Percentiles rank a stretch among this genome's conserved stretches.
These are phyloP conservation scores for Cancer borealis DNA, from an alignment of 2,888 invertebrate species.

Conservation along the genomic window DNA sequence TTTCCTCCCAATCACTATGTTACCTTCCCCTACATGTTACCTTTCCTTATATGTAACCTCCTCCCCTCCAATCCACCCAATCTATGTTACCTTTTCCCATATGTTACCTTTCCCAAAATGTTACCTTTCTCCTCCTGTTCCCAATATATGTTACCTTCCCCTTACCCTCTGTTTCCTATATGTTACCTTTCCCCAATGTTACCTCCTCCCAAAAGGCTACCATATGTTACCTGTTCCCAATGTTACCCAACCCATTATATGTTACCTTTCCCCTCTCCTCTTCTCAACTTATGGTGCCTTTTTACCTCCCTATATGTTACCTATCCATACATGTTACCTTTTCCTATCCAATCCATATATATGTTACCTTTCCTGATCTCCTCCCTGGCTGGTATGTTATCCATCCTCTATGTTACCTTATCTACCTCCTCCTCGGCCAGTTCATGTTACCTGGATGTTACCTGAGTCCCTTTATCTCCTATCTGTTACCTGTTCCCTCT, in stretches of 20 bases:
- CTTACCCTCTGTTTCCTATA: background rate
- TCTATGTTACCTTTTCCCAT: background rate
- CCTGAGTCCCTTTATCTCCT: background rate
- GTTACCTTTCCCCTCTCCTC: background rate
- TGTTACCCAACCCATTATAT: background rate
- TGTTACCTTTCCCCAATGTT: slow-evolving; percentile 15
- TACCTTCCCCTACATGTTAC: background rate
- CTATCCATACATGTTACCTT: background rate
- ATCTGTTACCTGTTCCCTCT: slow-evolving; percentile 24
- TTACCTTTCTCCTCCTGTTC: background rate
- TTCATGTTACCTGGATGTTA: background rate
- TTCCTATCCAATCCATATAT: background rate
- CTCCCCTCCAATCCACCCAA: background rate
- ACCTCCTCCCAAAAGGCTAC: background rate
- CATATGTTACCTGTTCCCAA: background rate
- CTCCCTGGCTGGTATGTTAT: background rate
- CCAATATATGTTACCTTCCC: slow-evolving; percentile 21
- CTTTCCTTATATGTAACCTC: background rate
- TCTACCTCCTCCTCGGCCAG: background rate
- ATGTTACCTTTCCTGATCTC: background rate
- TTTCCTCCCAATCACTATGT: background rate
- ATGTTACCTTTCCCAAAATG: background rate
- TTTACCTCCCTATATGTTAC: background rate
- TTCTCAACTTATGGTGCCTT: background rate
- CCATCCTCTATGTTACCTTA: slow-evolving; percentile 1